Percentiles rank a stretch among this genome's conserved stretches.
Evolutionary conservation across 2,797 vertebrate species (phyloP).

Genomic region (Sternotherus odoratus): DNA sequence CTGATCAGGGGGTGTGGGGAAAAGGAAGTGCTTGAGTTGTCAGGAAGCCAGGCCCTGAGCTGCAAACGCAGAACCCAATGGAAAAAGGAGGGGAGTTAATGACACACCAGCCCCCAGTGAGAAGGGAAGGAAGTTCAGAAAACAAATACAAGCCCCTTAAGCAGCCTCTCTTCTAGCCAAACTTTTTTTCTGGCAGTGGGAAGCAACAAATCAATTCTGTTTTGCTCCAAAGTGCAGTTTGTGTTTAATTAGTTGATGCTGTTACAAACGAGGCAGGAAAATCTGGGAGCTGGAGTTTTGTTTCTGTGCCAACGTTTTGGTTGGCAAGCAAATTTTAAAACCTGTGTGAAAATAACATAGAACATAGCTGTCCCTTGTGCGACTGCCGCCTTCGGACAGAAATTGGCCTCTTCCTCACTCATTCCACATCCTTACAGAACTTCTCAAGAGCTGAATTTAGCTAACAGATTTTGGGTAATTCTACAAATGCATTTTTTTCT

Average conservation of each 20-base stretch:
- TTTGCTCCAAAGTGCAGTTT: neutral
- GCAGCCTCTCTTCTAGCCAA: fast-evolving
- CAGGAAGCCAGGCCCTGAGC: neutral
- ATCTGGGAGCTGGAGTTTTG: neutral
- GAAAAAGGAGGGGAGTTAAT: neutral
- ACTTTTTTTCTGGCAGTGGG: neutral
- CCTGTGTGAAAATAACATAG: neutral
- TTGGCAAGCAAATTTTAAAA: neutral
- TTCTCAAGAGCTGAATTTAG: neutral
- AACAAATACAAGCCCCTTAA: fast-evolving
- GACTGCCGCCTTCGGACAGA: neutral
- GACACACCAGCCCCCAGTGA: too few species aligned
- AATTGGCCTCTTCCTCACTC: neutral
- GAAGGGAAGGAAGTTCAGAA: neutral
- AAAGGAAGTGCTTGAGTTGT: neutral
- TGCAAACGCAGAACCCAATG: neutral
- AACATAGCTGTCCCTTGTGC: neutral
- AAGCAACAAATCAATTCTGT: neutral
- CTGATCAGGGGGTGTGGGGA: neutral
- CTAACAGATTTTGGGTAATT: neutral
- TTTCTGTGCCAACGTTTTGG: neutral
- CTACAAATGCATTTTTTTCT: neutral
- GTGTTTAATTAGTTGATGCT: neutral
- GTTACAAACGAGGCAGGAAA: neutral
- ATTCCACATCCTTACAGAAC: neutral